phyloP scores from a whole-genome alignment of 2,888 invertebrate genomes.

The Stegana nigrithorax region DNA sequence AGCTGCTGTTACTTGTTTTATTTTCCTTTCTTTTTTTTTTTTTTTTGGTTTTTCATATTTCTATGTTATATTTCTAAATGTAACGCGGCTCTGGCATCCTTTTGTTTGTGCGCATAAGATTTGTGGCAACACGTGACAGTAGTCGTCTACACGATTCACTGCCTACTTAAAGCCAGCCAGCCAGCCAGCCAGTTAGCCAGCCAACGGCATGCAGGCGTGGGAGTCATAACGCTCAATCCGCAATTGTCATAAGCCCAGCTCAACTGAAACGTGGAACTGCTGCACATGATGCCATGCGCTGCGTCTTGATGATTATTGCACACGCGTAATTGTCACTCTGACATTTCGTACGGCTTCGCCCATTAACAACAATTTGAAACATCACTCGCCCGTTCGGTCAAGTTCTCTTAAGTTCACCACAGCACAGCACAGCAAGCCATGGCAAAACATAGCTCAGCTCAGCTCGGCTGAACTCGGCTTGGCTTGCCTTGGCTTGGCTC shows the following conservation, averaged over 20 bases:
- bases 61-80: no score
- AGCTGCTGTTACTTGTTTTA: no score
- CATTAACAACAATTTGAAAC: constrained; percentile 57
- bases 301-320: constrained; percentile 31
- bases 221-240: not conserved
- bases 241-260: not conserved
- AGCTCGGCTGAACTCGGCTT: no score
- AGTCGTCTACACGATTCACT: constrained; percentile 65
- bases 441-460: no score
- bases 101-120: constrained; percentile 62
- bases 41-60: not conserved
- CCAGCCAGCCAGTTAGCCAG: no score
- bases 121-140: constrained; percentile 69
- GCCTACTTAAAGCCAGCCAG: no score
- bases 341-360: constrained; percentile 28
- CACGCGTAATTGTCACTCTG: constrained; percentile 52
- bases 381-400: constrained; percentile 23
- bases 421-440: no score
- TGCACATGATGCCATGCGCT: constrained; percentile 27
- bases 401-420: not conserved
- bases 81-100: no score
- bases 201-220: constrained; percentile 10
- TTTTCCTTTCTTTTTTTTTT: no score
- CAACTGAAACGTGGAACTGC: no score
- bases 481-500: no score